Evolutionary conservation across 1,140 invertebrate genomes (phyloP).

Genomic region (Sitobion miscanthi): DNA sequence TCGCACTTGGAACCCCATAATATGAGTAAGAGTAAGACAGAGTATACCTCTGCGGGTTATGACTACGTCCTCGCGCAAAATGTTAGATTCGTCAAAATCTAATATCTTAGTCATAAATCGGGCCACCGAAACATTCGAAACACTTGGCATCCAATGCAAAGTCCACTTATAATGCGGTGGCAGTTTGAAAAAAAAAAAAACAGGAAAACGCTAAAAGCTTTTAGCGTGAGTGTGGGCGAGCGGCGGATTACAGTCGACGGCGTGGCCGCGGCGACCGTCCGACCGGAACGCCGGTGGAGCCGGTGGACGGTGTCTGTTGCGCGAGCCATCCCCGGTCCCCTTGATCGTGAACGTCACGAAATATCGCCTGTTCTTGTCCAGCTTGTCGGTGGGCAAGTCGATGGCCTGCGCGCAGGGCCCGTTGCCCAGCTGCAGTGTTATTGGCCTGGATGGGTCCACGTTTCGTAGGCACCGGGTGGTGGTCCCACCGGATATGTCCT

Average conservation of each 20-base stretch:
- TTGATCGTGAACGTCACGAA: constrained; percentile 89
- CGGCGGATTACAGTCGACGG: not conserved
- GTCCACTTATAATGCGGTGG: not conserved
- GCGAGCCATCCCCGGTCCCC: constrained; percentile 62
- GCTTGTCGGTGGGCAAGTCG: constrained; percentile 79
- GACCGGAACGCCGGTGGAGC: not conserved
- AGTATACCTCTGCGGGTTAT: no score
- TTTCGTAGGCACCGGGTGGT: constrained; percentile 60
- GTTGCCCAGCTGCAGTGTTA: constrained; percentile 78
- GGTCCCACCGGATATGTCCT: constrained; percentile 61
- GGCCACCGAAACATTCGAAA: not conserved
- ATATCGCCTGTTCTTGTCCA: constrained; percentile 87
- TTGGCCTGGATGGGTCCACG: constrained; percentile 62
- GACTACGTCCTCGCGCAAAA: no score
- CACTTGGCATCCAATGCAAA: not conserved
- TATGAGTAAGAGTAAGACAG: no score
- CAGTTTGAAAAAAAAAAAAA: not conserved
- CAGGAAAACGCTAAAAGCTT: constrained; percentile 24
- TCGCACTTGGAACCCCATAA: no score
- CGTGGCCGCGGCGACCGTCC: not conserved
- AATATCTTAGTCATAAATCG: not conserved
- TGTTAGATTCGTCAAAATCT: not conserved
- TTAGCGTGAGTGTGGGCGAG: constrained; percentile 47
- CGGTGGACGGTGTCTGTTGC: not conserved
- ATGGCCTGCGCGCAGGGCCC: constrained; percentile 83